Base-by-base conservation (phyloP, 2,113 vertebrate species). In the Gallinago undulata region DNA sequence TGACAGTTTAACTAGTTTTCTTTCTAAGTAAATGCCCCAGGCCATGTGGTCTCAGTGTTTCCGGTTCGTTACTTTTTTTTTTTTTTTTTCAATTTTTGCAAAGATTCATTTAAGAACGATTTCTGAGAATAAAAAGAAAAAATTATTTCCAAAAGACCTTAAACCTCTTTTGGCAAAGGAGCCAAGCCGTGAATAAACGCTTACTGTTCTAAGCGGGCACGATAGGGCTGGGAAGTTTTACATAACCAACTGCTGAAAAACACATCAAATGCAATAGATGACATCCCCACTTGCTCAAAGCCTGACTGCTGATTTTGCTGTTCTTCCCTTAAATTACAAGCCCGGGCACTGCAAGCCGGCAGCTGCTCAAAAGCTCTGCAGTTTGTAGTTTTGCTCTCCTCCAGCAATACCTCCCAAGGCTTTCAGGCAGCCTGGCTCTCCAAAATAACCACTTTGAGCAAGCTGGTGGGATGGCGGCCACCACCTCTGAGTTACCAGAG, bases 221-320 rank as follows among this genome's bases (percentile, higher is more conserved):
- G 11, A 41, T 0, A 39, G 47, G 3, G 50, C 78, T 41, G 77
- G 69, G 4, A 90, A 88, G 79, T 53, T 96, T 93, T 94, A 88
- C 64, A 90, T 90, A 90, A 95, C 57, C 85, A 22, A 24, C 79
- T 75, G 77, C 84, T 80, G 85, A 74, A 84, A 76, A 76, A 82
- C 7, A 70, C 59, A 66, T 53, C 43, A 82, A 84, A 79, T 68
- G 89, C 87, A 51, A n/a, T 21, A 87, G 64, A 55, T 28, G 70
- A 57, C 84, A 88, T 66, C 87, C 33, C 33, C 2, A 18, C 79
- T 64, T 2, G 55, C 90, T 68, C 0, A 0, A 5, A 85, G 62
- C 10, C 77, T 3, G 74, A 16, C 87, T 82, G 81, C 83, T 9
- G 63, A 67, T 37, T 80, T 86, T 77, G 64, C 73, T 70, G 47